Percentiles rank a stretch among this genome's conserved stretches.
phyloP scores from a whole-genome alignment of 2,888 invertebrate species.

The Lasioglossum calceatum region DNA sequence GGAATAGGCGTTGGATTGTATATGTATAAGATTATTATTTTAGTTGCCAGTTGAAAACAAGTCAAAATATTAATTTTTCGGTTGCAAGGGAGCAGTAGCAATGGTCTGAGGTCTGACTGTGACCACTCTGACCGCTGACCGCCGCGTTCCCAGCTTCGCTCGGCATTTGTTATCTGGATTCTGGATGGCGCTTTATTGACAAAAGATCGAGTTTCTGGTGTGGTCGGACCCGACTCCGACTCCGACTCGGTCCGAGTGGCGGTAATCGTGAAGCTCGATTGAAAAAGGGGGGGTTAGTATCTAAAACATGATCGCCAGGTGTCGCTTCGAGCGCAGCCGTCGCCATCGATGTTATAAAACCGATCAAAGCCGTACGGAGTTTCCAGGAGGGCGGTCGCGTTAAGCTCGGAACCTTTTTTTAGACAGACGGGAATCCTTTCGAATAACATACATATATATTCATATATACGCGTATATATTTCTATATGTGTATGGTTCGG shows the following conservation, averaged over 20 bases:
- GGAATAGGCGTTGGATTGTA: neutral
- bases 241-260: conserved; percentile 3
- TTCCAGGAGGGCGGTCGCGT: conserved; percentile 78
- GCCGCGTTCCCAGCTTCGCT: conserved; percentile 6
- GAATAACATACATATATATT: conserved; percentile 41
- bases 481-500: conserved; percentile 45
- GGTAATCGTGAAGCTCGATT: conserved; percentile 41
- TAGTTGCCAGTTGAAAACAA: neutral
- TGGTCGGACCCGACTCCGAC: neutral
- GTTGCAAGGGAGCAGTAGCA: neutral
- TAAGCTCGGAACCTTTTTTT: conserved; percentile 69
- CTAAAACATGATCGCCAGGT: conserved; percentile 57
- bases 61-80: neutral
- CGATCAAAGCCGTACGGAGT: conserved; percentile 78
- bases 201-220: conserved; percentile 42
- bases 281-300: conserved; percentile 35
- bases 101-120: too few relatives aligned
- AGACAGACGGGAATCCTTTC: conserved; percentile 60
- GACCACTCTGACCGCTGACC: too few relatives aligned
- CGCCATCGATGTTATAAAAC: conserved; percentile 65
- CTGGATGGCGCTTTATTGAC: conserved; percentile 5
- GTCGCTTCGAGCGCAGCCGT: conserved; percentile 67
- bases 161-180: neutral
- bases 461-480: conserved; percentile 31
- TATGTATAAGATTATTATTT: neutral